Evolutionary conservation across 2,888 invertebrate genomes (phyloP).

Genomic region (Tenthredo scrophulariae): DNA sequence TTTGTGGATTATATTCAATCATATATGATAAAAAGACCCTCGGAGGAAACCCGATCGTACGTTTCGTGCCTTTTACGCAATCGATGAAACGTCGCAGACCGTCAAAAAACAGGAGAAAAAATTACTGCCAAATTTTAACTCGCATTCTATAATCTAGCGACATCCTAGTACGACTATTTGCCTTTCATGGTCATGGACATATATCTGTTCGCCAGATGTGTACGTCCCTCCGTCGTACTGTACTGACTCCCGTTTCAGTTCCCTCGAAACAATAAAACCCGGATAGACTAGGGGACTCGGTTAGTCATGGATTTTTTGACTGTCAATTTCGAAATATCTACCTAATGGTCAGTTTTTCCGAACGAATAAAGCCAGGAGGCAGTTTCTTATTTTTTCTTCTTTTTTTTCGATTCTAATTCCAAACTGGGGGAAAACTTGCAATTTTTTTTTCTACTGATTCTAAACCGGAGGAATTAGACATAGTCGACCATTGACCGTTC

Average conservation of each 20-base stretch:
- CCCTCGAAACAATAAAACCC: conserved; percentile 48
- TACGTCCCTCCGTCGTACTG: neutral
- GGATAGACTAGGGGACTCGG: conserved; percentile 14
- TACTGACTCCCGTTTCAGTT: conserved; percentile 15
- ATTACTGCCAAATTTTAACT: neutral
- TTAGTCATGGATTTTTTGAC: neutral
- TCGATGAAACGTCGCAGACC: too few relatives aligned
- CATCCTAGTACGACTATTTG: neutral
- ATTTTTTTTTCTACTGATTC: neutral
- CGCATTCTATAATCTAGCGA: neutral
- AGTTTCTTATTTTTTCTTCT: too few relatives aligned
- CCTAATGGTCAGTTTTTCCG: neutral
- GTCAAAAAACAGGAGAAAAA: neutral
- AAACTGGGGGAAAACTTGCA: neutral
- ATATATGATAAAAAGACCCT: neutral
- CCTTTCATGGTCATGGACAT: neutral
- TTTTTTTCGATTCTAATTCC: too few relatives aligned
- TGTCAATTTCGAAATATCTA: neutral
- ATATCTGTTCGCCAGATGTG: conserved; percentile 50
- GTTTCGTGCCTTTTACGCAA: too few relatives aligned
- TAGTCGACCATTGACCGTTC: neutral
- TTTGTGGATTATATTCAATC: neutral
- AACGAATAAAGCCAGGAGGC: neutral
- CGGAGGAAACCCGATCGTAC: too few relatives aligned
- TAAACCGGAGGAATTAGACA: neutral